Percentiles rank a stretch among this genome's conserved stretches.
phyloP scores from a whole-genome alignment of 2,113 vertebrate genomes.

The Hippoglossus stenolepis region DNA sequence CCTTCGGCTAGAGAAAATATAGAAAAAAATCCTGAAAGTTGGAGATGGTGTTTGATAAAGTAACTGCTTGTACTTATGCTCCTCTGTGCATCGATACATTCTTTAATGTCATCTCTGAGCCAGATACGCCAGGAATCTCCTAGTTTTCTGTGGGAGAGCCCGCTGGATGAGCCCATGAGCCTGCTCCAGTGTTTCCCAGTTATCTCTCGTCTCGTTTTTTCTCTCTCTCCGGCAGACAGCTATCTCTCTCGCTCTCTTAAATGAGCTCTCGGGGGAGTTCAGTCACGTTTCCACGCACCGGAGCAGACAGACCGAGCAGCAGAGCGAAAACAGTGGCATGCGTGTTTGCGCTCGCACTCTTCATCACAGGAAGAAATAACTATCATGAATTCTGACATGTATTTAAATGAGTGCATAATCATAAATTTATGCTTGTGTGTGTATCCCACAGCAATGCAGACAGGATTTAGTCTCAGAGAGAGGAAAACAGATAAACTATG shows the following conservation, averaged over 20 bases:
- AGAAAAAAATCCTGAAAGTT: neutral
- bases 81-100: neutral
- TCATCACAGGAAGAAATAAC: slow-evolving; percentile 4
- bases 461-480: slow-evolving; percentile 15
- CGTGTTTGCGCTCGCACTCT: slow-evolving; percentile 7
- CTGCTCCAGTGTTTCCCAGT: slow-evolving; percentile 60
- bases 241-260: slow-evolving; percentile 47
- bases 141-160: slow-evolving; percentile 44
- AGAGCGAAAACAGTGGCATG: slow-evolving; percentile 16
- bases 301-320: slow-evolving; percentile 35
- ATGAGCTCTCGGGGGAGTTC: slow-evolving; percentile 73
- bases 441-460: neutral
- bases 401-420: slow-evolving; percentile 29
- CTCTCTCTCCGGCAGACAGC: slow-evolving; percentile 31
- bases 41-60: neutral
- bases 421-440: slow-evolving; percentile 9
- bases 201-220: slow-evolving; percentile 29
- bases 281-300: slow-evolving; percentile 58
- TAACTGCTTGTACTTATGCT: neutral
- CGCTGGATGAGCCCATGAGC: slow-evolving; percentile 20
- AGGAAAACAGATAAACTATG: slow-evolving; percentile 1
- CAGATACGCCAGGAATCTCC: slow-evolving; percentile 54
- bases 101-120: slow-evolving; percentile 9
- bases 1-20: neutral
- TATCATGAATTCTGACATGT: slow-evolving; percentile 34